Conservation (phyloP, 2,113 vertebrate species). For the Tupaia tana region DNA sequence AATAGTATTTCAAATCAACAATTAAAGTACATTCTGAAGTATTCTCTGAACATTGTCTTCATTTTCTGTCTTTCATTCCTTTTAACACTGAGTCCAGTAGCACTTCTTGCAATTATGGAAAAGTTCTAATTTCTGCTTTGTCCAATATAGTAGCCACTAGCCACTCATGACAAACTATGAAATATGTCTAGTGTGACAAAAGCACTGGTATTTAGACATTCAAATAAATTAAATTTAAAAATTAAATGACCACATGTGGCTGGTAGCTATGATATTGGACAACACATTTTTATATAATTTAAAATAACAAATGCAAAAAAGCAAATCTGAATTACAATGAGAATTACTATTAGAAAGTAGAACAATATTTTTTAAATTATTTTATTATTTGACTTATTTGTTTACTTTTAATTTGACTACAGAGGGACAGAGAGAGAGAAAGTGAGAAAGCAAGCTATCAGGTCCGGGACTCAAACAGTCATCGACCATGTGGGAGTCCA, state of each 20-base stretch:
- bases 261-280: not conserved
- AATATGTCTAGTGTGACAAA: not conserved
- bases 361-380: not conserved
- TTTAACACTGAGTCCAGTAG: not conserved
- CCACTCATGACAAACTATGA: not conserved
- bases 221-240: not conserved
- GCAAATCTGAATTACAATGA: not conserved
- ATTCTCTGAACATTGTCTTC: accelerated
- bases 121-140: not conserved
- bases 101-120: not conserved
- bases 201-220: not conserved
- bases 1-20: not conserved
- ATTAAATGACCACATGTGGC: not conserved
- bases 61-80: not conserved
- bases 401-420: no score
- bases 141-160: not conserved
- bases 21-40: not conserved
- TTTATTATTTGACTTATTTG: no score
- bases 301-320: not conserved
- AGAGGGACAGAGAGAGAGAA: no score
- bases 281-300: not conserved
- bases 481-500: no score
- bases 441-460: no score
- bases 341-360: not conserved
- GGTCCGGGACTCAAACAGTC: no score